phyloP scores from a whole-genome alignment of 2,797 vertebrate species.

The Mus minutoides region DNA sequence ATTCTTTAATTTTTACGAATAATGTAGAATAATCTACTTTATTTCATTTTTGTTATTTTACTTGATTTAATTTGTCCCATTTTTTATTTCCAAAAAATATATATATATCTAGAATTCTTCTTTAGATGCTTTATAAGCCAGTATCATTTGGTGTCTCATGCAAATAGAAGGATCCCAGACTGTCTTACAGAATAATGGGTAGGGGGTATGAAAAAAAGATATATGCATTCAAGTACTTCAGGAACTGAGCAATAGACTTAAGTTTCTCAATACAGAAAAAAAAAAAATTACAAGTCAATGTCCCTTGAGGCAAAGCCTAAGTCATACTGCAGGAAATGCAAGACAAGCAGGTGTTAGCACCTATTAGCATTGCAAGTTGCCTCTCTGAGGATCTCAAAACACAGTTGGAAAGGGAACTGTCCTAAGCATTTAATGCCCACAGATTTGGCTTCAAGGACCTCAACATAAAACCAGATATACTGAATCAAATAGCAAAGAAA shows the following conservation, averaged over 20 bases:
- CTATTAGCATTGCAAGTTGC: background rate
- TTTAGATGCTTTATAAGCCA: background rate
- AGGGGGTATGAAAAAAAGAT: background rate
- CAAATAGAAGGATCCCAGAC: constrained; percentile 9
- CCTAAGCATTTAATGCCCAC: background rate
- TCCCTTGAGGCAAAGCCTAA: background rate
- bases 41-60: constrained; percentile 17
- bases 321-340: background rate
- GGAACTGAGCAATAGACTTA: background rate
- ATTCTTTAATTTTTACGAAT: constrained; percentile 1
- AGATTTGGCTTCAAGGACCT: background rate
- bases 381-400: background rate
- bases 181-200: background rate
- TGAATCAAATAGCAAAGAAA: too few species aligned
- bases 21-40: background rate
- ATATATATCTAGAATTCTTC: background rate
- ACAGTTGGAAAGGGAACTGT: background rate
- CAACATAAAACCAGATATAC: too few species aligned
- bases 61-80: constrained; percentile 1
- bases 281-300: background rate
- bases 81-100: background rate
- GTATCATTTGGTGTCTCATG: background rate
- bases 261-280: background rate
- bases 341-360: background rate
- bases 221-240: background rate